phyloP scores from a whole-genome alignment of 1,140 invertebrate species.

The Bombus haemorrhoidalis region DNA sequence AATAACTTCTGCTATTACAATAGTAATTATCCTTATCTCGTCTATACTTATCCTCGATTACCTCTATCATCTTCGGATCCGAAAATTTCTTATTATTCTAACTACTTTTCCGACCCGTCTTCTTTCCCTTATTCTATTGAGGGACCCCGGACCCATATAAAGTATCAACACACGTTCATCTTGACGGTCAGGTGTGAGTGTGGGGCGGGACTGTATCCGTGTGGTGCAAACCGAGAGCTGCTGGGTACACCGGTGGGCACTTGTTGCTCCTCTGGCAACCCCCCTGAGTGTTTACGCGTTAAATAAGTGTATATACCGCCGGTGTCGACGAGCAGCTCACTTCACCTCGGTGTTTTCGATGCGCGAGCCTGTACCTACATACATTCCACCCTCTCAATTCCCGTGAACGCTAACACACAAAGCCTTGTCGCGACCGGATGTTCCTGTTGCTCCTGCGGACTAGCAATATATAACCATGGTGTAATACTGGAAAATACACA shows the following conservation, averaged over 20 bases:
- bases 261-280: slow-evolving; percentile 74
- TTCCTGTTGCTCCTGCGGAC: slow-evolving; percentile 12
- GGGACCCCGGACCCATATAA: not conserved
- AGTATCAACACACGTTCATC: not conserved
- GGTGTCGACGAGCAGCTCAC: slow-evolving; percentile 40
- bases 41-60: not conserved
- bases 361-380: not conserved
- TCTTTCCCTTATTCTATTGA: not conserved
- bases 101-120: not conserved
- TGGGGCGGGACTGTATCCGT: slow-evolving; percentile 14
- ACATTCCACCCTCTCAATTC: slow-evolving; percentile 12
- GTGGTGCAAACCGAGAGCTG: slow-evolving; percentile 60
- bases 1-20: not conserved
- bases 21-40: not conserved
- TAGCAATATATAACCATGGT: not conserved
- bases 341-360: slow-evolving; percentile 52
- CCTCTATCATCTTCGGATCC: too few species aligned
- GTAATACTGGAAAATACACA: not conserved
- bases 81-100: not conserved
- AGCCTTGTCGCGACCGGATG: not conserved
- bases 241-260: slow-evolving; percentile 65
- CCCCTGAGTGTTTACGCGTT: slow-evolving; percentile 74
- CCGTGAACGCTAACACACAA: slow-evolving; percentile 3
- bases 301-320: slow-evolving; percentile 71
- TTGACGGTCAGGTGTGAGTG: slow-evolving; percentile 14